Conservation (phyloP, 2,797 vertebrate species). For the Myotis myotis region DNA sequence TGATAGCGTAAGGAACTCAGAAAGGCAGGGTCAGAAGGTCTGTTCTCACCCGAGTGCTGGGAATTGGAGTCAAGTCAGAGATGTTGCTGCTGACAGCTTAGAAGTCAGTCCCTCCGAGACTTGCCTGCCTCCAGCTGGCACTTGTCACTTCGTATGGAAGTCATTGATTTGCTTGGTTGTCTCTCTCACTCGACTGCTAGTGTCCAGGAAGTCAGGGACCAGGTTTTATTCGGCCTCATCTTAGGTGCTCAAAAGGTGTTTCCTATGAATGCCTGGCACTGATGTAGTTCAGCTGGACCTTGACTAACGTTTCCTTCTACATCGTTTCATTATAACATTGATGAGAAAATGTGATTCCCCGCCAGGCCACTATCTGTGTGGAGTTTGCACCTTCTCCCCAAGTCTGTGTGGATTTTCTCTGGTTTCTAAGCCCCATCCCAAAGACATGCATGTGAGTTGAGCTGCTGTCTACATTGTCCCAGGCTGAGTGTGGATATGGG, state of each 20-base stretch:
- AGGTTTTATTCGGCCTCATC: background rate
- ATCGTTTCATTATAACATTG: background rate
- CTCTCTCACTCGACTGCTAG: background rate
- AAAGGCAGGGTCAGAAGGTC: background rate
- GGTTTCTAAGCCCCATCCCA: background rate
- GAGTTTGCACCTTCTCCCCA: background rate
- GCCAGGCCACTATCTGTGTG: background rate
- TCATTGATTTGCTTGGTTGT: background rate
- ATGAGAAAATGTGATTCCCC: background rate
- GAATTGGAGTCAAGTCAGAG: background rate
- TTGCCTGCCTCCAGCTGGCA: background rate
- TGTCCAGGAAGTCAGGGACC: background rate
- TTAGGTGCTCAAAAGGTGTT: background rate
- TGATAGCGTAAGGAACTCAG: background rate
- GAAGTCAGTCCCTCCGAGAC: background rate
- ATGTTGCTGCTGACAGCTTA: background rate
- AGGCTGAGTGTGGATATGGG: background rate
- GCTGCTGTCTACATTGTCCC: background rate
- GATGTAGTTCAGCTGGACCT: background rate
- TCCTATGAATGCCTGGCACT: background rate
- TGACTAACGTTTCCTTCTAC: background rate
- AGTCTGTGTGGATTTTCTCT: background rate
- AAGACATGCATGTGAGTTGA: background rate
- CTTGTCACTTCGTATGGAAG: background rate
- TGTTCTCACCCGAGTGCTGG: background rate